Percentiles rank a stretch among this genome's conserved stretches.
Evolutionary conservation across 1,140 invertebrate species (phyloP).

Genomic region (Diorhabda elongata): DNA sequence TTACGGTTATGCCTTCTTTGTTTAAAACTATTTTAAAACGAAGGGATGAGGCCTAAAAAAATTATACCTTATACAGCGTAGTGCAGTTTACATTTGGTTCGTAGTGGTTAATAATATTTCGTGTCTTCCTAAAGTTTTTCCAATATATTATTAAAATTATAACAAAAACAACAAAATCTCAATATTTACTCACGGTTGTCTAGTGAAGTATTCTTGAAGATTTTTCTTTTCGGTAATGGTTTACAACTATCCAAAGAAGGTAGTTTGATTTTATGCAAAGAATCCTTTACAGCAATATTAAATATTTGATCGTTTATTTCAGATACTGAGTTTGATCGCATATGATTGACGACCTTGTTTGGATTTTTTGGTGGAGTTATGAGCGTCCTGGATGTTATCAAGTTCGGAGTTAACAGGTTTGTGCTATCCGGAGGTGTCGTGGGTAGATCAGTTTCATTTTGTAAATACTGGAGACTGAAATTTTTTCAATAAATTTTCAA

Average conservation of each 20-base stretch:
- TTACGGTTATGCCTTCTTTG: too few species aligned
- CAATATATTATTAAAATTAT: too few species aligned
- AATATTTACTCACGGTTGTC: conserved; percentile 40
- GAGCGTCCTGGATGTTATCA: conserved; percentile 19
- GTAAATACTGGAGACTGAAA: conserved; percentile 49
- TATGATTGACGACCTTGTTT: conserved; percentile 14
- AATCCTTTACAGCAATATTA: conserved; percentile 41
- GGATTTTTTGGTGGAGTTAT: conserved; percentile 22
- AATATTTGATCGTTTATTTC: conserved; percentile 42
- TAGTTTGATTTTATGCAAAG: conserved; percentile 38
- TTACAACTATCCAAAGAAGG: conserved; percentile 40
- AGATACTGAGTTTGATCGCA: conserved; percentile 35
- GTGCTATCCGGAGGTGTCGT: conserved; percentile 30
- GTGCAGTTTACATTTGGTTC: too few species aligned
- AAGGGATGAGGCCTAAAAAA: too few species aligned
- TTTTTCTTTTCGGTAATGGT: conserved; percentile 40
- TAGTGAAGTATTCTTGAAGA: conserved; percentile 42
- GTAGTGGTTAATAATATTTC: too few species aligned
- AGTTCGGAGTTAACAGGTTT: conserved; percentile 25
- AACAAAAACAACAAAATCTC: too few species aligned
- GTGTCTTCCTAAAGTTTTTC: too few species aligned
- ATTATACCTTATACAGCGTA: too few species aligned
- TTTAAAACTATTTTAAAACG: too few species aligned
- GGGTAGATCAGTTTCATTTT: conserved; percentile 42
- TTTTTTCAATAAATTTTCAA: conserved; percentile 13